Percentiles rank a stretch among this genome's conserved stretches.
Conservation (phyloP, 2,113 vertebrate genomes). For the Myxocyprinus asiaticus region DNA sequence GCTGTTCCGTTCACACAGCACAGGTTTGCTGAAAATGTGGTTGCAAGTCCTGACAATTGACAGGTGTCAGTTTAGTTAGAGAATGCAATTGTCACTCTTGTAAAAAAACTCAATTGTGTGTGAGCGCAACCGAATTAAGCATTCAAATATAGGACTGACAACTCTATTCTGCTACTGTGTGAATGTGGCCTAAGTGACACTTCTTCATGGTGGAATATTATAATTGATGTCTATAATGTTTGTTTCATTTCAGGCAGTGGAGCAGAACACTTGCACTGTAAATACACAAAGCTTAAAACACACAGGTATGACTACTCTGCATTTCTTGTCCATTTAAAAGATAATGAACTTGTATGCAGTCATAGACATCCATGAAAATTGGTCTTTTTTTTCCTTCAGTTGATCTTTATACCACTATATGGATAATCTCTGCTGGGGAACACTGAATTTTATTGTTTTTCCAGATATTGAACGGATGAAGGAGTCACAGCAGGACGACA, state of each 20-base stretch:
- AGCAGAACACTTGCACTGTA: conserved; percentile 84
- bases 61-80: no score
- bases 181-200: no score
- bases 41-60: no score
- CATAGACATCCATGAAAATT: background rate
- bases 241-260: conserved; percentile 78
- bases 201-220: background rate
- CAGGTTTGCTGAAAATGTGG: no score
- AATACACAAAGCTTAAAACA: conserved; percentile 85
- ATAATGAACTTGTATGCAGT: no score
- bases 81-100: background rate
- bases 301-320: conserved; percentile 78
- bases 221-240: conserved; percentile 10
- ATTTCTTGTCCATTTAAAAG: no score
- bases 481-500: conserved; percentile 93
- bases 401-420: background rate
- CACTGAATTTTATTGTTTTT: background rate
- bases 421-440: background rate
- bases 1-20: no score
- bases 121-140: no score
- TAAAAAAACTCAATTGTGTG: background rate
- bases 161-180: no score
- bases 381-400: background rate
- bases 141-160: no score
- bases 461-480: conserved; percentile 89